phyloP scores from a whole-genome alignment of 1,140 invertebrate species.

The Calephelis nemesis region DNA sequence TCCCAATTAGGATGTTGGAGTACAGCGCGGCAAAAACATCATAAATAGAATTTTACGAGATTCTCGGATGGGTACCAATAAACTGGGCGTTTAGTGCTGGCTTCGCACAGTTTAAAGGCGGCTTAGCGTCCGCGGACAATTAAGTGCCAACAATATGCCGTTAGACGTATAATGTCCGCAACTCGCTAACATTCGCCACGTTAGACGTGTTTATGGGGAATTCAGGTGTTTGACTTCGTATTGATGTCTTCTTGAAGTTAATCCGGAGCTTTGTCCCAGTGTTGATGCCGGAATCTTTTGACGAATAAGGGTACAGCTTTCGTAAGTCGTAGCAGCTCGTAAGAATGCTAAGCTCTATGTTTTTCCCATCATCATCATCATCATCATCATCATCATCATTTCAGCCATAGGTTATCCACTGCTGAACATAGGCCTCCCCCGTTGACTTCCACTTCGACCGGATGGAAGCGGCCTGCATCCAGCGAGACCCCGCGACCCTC shows the following conservation, averaged over 20 bases:
- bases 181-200: slow-evolving; percentile 30
- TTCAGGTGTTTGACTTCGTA: slow-evolving; percentile 1
- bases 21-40: slow-evolving; percentile 39
- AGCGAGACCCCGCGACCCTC: too few relatives aligned
- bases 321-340: too few relatives aligned
- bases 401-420: too few relatives aligned
- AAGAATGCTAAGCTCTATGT: too few relatives aligned
- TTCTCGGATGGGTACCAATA: slow-evolving; percentile 51
- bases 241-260: slow-evolving; percentile 6
- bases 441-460: too few relatives aligned
- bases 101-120: slow-evolving; percentile 47
- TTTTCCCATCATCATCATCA: too few relatives aligned
- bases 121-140: slow-evolving; percentile 37
- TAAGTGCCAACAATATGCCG: slow-evolving; percentile 30
- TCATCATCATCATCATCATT: too few relatives aligned
- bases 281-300: too few relatives aligned
- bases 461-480: too few relatives aligned
- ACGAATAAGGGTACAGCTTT: too few relatives aligned
- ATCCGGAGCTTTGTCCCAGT: neutral
- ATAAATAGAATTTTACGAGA: slow-evolving; percentile 55
- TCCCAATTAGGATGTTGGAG: slow-evolving; percentile 50
- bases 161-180: slow-evolving; percentile 24
- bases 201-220: slow-evolving; percentile 1
- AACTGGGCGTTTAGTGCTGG: slow-evolving; percentile 50
- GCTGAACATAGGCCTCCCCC: too few relatives aligned